A percentile compares a stretch with the other conserved stretches of the same genome.
Conservation (phyloP, 2,797 vertebrate species). For the Syngnathus acus region DNA sequence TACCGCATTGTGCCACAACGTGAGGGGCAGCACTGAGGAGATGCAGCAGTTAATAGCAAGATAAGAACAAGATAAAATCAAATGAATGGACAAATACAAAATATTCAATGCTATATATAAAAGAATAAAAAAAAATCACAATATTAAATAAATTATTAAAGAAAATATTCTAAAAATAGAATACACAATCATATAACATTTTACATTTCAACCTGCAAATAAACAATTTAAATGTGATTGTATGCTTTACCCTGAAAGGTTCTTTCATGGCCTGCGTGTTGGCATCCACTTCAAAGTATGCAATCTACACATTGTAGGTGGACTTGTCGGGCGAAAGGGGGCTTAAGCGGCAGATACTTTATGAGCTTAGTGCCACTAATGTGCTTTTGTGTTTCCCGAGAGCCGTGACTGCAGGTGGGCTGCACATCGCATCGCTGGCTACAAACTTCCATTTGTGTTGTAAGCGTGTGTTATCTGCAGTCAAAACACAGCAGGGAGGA, state of each 20-base stretch:
- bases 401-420: slow-evolving; percentile 40
- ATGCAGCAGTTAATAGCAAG: neutral
- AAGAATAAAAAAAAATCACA: too few species aligned
- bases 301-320: slow-evolving; percentile 34
- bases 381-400: slow-evolving; percentile 57
- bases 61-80: neutral
- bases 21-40: neutral
- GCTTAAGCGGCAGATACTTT: slow-evolving; percentile 52
- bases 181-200: neutral
- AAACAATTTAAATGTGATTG: neutral
- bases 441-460: neutral
- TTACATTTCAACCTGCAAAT: neutral
- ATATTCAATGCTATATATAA: too few species aligned
- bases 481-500: slow-evolving; percentile 33
- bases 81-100: neutral
- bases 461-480: slow-evolving; percentile 29
- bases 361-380: slow-evolving; percentile 54
- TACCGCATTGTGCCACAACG: neutral
- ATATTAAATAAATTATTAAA: too few species aligned
- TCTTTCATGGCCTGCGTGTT: neutral
- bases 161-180: neutral
- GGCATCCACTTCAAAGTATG: slow-evolving; percentile 6
- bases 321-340: slow-evolving; percentile 43
- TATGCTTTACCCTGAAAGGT: neutral
- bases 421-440: neutral